Evolutionary conservation across 2,113 vertebrate species (phyloP), one percentile per base, ranked within the genome.

Genomic region (Lethenteron camtschaticum): DNA sequence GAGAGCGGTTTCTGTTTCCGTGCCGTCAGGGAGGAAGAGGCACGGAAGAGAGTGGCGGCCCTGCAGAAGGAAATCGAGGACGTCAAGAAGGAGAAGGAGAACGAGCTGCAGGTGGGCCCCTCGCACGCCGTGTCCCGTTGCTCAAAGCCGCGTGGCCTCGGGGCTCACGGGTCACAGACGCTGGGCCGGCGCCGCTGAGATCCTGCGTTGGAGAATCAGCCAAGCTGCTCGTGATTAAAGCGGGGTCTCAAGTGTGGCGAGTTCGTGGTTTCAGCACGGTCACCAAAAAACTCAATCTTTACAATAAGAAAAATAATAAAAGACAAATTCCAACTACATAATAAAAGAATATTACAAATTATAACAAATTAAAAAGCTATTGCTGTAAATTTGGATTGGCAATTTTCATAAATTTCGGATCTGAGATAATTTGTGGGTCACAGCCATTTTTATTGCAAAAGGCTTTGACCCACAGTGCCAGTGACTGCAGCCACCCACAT

Each of bases 31-130:
- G 83, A 86, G 57, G 79, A 85, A 74, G 77, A 83, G 70, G 81
- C 80, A 71, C 79, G 79, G 57, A 78, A 76, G 57, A 76, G 79
- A 75, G 79, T 82, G 70, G 82, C 75, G 75, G 73, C 71, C 68
- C 81, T 90, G 16, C 77, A 84, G 73, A 86, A 79, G 76, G 79
- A 86, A 70, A 75, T 88, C 63, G 58, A 78, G 55, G 79, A 84
- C 66, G 73, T 85, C 73, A 81, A 76, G 75, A 81, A 75, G 72
- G 79, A 86, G 73, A 80, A 76, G n/a, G 74, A 81, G 24, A 68
- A 71, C 70, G 82, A 85, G 73, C 68, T 83, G 66, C 79, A 86
- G 85, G 87, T 90, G 76, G 78, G 69, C 70, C 71, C 13, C 18
- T 70, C 57, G 10, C 71, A 72, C 75, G 75, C 57, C 75, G 69